Base-by-base conservation (phyloP, 2,888 invertebrate species). In the Bursaphelenchus okinawaensis region DNA sequence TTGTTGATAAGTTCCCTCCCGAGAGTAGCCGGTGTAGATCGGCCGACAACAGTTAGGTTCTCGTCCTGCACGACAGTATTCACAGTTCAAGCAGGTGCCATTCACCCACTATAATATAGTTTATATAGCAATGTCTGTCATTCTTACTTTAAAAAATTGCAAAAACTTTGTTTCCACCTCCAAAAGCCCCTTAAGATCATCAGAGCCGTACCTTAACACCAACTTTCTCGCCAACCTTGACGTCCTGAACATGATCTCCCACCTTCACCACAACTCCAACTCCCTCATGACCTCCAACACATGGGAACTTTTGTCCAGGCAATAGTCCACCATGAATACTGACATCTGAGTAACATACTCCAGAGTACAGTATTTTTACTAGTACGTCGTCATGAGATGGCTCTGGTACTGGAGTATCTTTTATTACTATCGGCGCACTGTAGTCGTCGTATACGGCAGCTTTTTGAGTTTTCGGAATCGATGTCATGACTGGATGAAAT, bases 1-100 rank as follows among this genome's bases (percentile, higher is more conserved):
- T 54, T 74, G 71, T 58, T 74, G 72, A 65, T 74, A 74, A 22
- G 73, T 69, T 56, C 74, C 70, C 50, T 59, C 60, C 3, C 60
- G 60, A 22, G 31, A 52, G 16, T 54, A 67, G 23, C 66, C 66
- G n/a, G 66, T 67, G 26, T 52, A 66, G 8, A 67, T 9, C 7
- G 66, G 66, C 57, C 66, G 57, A 12, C 64, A 64, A 58, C 74
- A 74, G 52, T 65, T 67, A 54, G 70, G 63, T 61, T 73, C 73
- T 60, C 67, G 64, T 29, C 73, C 72, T 31, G 63, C 65, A 59
- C 69, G 71, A 60, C 74, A 74, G 62, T 66, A 69, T 62, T 73
- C 71, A 61, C 74, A 74, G 54, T 67, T 63, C 26, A 73, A 59
- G 64, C 74, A 74, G 54, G 68, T 67, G 64, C 62, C 56, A 66